Evolutionary conservation across 2,113 vertebrate species (phyloP), one percentile per base, ranked within the genome.

Genomic region (Tiliqua scincoides): DNA sequence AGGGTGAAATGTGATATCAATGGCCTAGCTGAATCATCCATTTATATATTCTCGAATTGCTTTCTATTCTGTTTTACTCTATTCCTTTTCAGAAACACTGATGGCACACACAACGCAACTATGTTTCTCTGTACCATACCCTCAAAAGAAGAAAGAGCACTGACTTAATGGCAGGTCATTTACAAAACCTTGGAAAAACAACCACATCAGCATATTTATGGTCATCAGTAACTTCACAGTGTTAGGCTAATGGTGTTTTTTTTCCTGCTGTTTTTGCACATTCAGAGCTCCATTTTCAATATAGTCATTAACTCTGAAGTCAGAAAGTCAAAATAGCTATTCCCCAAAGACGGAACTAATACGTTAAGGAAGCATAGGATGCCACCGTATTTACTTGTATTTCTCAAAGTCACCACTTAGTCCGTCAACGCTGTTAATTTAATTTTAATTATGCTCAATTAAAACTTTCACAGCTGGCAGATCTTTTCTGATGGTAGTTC

Each of bases 361-460:
- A 2, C 1, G 2, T 40, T 27, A 82, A 87, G 6, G 21, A 86
- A 77, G 30, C 30, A 59, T 90, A 89, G 37, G 1, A 8, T 0
- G 0, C 18, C 18, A 6, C 30, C 9, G 0, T 65, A 61, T 84
- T 88, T 86, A 21, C 70, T 77, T 32, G 17, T 35, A 3, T 63
- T 90, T 88, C 82, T 77, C 68, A n/a, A 85, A 77, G 62, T 57
- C 87, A 92, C 82, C 68, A 18, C 4, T 71, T 4, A 0, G 8
- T 57, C 62, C 12, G 70, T 0, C 0, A 73, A 65, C 1, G 1
- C 4, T n/a, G 78, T 21, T 84, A 80, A 70, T 5, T 78, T 71
- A 54, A 2, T 88, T 92, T 74, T 89, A 84, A 85, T 88, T 88
- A 52, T 54, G 85, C 0, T 37, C 65, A 10, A 37, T 89, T 86